These are phyloP conservation scores for Mylabris sibirica DNA, from an alignment of 2,888 invertebrate species.

Conservation along the genomic window DNA sequence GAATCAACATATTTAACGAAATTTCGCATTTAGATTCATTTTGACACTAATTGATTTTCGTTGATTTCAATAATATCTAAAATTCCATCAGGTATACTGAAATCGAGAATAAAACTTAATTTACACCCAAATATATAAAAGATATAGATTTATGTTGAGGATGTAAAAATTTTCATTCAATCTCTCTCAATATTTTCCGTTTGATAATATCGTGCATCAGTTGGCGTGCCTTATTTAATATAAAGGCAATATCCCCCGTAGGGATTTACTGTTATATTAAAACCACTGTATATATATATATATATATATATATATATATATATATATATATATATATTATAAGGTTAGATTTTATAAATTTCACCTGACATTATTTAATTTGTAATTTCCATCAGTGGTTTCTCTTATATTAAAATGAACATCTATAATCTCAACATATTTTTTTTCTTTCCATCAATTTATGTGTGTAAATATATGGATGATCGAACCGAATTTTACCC, in stretches of 20 bases:
- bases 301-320: no score
- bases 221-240: constrained; percentile 20
- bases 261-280: constrained; percentile 8
- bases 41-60: constrained; percentile 18
- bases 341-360: background rate
- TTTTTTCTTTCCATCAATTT: background rate
- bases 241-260: constrained; percentile 21
- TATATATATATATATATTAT: no score
- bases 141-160: background rate
- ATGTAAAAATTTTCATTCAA: background rate
- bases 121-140: background rate
- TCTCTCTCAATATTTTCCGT: background rate
- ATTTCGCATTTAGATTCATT: background rate
- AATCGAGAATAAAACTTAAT: background rate
- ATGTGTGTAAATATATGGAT: background rate
- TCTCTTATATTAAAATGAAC: background rate
- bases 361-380: background rate
- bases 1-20: no score
- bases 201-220: constrained; percentile 5
- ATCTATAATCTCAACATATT: background rate
- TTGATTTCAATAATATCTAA: background rate
- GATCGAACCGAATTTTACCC: constrained; percentile 19
- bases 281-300: background rate
- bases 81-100: background rate
- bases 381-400: background rate